phyloP scores from a whole-genome alignment of 1,140 invertebrate species.

The Zophobas morio region DNA sequence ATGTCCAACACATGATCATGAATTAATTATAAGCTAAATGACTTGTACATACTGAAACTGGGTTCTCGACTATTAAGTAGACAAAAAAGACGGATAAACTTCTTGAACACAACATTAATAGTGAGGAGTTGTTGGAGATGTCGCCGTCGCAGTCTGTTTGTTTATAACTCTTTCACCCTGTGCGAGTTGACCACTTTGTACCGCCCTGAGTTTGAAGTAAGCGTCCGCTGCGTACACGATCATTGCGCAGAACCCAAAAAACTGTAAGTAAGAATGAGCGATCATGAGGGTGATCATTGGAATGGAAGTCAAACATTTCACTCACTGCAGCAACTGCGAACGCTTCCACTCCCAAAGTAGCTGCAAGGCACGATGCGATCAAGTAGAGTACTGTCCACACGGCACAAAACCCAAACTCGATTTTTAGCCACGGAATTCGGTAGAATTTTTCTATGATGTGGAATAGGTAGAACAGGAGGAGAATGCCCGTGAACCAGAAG shows the following conservation, averaged over 20 bases:
- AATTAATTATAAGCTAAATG: neutral
- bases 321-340: constrained; percentile 80
- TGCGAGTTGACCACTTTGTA: constrained; percentile 77
- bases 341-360: constrained; percentile 71
- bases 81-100: neutral
- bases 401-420: constrained; percentile 84
- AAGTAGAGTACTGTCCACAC: constrained; percentile 82
- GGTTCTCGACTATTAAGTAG: no score
- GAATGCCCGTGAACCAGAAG: constrained; percentile 87
- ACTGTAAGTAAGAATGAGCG: constrained; percentile 69
- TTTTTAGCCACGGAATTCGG: constrained; percentile 89
- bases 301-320: constrained; percentile 53
- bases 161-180: constrained; percentile 79
- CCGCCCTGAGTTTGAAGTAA: constrained; percentile 80
- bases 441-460: constrained; percentile 89
- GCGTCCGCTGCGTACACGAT: constrained; percentile 83
- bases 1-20: neutral
- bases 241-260: constrained; percentile 86
- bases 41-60: neutral
- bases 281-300: neutral
- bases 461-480: constrained; percentile 87
- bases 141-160: constrained; percentile 74
- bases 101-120: constrained; percentile 11
- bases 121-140: constrained; percentile 10
- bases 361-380: constrained; percentile 77